phyloP scores from a whole-genome alignment of 2,888 invertebrate genomes.

The Idaea aversata region DNA sequence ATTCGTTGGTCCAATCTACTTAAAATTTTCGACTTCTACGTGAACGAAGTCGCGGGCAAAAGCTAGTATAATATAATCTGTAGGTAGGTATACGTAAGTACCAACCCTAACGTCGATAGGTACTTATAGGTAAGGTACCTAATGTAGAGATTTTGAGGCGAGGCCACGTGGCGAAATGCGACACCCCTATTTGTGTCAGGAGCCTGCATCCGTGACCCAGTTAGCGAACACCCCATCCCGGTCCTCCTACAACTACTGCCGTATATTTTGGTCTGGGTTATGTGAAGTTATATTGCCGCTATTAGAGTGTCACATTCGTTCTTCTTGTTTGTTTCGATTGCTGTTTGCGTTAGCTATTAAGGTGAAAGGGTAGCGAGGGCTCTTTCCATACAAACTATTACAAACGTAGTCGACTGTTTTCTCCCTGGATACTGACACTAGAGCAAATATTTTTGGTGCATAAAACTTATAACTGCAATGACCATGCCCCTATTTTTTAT shows the following conservation, averaged over 20 bases:
- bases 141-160: slow-evolving; percentile 39
- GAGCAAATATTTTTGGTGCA: no score
- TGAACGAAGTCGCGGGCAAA: no score
- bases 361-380: no score
- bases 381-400: no score
- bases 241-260: slow-evolving; percentile 53
- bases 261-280: slow-evolving; percentile 74
- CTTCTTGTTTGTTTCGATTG: slow-evolving; percentile 23
- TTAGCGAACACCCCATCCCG: slow-evolving; percentile 66
- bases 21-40: no score
- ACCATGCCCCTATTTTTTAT: no score
- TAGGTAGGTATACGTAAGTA: background rate
- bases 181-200: slow-evolving; percentile 75
- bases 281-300: slow-evolving; percentile 48
- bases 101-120: background rate
- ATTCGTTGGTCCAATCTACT: no score
- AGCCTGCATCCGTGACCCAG: slow-evolving; percentile 76
- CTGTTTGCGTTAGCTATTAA: no score
- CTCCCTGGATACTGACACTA: no score
- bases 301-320: slow-evolving; percentile 35
- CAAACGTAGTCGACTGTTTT: no score
- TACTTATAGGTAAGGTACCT: slow-evolving; percentile 2
- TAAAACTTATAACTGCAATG: no score
- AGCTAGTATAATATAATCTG: no score
- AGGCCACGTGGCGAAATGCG: slow-evolving; percentile 70